A percentile compares a stretch with the other conserved stretches of the same genome.
These are phyloP conservation scores for Notothenia rossii DNA, from an alignment of 2,113 vertebrate genomes.

Conservation along the genomic window DNA sequence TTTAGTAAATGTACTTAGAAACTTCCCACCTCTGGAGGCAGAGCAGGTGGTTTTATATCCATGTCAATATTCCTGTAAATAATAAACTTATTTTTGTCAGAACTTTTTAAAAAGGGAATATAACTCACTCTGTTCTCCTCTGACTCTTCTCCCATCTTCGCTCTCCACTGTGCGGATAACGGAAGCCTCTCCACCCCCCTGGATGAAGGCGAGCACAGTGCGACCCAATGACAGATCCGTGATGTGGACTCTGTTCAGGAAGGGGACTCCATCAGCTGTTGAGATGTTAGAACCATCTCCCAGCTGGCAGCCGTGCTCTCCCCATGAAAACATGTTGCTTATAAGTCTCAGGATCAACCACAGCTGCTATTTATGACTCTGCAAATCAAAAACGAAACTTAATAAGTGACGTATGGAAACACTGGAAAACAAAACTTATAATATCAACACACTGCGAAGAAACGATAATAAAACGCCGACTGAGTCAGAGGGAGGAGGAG, in stretches of 20 bases:
- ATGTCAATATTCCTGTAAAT: not conserved
- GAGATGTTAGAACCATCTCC: not conserved
- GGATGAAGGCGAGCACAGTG: slow-evolving; percentile 39
- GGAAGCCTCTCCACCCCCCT: slow-evolving; percentile 10
- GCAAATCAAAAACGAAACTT: slow-evolving; percentile 46
- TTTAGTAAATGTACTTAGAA: too few species aligned
- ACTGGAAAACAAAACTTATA: slow-evolving; percentile 34
- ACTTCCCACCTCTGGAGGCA: not conserved
- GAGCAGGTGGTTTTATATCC: not conserved
- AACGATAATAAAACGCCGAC: not conserved
- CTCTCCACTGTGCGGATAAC: slow-evolving; percentile 26
- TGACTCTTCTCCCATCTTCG: slow-evolving; percentile 16
- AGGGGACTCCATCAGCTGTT: not conserved
- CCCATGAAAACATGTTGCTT: slow-evolving; percentile 56
- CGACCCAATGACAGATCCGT: slow-evolving; percentile 22
- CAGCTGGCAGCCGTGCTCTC: slow-evolving; percentile 37
- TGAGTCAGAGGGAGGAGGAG: not conserved
- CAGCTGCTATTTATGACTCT: slow-evolving; percentile 1
- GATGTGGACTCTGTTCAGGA: not conserved
- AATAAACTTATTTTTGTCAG: not conserved
- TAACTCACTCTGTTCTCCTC: slow-evolving; percentile 64
- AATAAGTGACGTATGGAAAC: not conserved
- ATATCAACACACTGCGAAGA: too few species aligned
- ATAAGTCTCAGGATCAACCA: not conserved
- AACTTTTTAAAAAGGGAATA: not conserved